These are phyloP conservation scores for Heteromormyrus szaboi DNA, from an alignment of 2,797 vertebrate genomes.

Conservation along the genomic window DNA sequence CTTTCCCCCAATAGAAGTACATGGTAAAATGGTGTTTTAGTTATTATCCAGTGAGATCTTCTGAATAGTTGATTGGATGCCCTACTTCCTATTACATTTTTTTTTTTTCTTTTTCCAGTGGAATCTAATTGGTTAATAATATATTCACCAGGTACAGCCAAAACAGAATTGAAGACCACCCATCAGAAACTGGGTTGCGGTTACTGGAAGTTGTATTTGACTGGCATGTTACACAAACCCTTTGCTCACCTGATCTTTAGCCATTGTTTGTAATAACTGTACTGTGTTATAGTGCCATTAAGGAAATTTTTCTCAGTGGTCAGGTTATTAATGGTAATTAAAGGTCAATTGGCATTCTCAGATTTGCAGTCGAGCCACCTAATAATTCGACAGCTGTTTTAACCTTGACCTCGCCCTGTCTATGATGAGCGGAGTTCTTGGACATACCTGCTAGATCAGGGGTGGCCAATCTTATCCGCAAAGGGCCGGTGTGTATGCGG, in stretches of 20 bases:
- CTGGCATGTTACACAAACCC: neutral
- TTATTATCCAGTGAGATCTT: neutral
- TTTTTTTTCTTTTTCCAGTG: neutral
- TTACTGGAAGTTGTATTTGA: neutral
- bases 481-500: no score
- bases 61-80: conserved; percentile 2
- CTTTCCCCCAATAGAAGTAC: neutral
- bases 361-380: neutral
- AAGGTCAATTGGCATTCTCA: neutral
- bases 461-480: no score
- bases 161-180: neutral
- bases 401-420: neutral
- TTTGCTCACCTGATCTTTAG: neutral
- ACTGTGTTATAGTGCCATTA: neutral
- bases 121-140: neutral
- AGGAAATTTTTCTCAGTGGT: neutral
- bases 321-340: neutral
- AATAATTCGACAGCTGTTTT: neutral
- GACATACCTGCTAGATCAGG: neutral
- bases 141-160: neutral
- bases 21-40: neutral
- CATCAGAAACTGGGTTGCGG: neutral
- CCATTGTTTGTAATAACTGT: neutral
- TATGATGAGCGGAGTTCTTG: neutral
- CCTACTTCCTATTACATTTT: neutral